Conservation (phyloP, 2,888 invertebrate species). For the Andrena haemorrhoa region DNA sequence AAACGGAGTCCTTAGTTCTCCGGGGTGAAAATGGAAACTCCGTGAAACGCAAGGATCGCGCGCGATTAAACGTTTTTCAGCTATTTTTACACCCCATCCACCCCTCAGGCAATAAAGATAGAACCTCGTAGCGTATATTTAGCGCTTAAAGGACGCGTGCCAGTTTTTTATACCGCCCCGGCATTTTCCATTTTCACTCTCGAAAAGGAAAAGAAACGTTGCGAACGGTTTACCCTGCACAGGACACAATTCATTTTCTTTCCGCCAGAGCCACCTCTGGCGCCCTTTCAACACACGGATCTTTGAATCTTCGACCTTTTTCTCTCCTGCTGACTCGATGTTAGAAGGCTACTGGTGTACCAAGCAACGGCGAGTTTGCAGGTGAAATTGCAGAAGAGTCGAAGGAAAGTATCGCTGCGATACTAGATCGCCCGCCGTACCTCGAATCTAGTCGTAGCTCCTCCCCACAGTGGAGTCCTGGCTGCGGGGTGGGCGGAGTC, state of each 20-base stretch:
- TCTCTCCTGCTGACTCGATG: too few relatives aligned
- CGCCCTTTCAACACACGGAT: neutral
- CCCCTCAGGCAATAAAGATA: slow-evolving; percentile 7
- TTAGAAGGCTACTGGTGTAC: too few relatives aligned
- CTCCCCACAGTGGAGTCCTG: too few relatives aligned
- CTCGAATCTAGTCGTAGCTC: too few relatives aligned
- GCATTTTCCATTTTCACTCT: slow-evolving; percentile 22
- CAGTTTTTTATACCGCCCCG: neutral
- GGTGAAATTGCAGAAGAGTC: too few relatives aligned
- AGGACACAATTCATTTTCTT: neutral
- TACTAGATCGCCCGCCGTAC: too few relatives aligned
- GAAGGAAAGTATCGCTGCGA: too few relatives aligned
- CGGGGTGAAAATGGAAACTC: slow-evolving; percentile 16
- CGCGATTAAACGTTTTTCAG: slow-evolving; percentile 29
- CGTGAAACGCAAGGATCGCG: neutral
- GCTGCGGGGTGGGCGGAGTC: too few relatives aligned
- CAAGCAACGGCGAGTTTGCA: too few relatives aligned
- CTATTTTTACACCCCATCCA: slow-evolving; percentile 45
- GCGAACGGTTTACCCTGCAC: too few relatives aligned
- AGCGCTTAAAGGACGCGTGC: slow-evolving; percentile 8
- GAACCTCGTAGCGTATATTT: slow-evolving; percentile 13
- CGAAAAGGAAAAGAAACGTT: neutral
- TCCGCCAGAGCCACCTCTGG: too few relatives aligned
- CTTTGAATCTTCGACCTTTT: neutral
- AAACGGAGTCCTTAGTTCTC: neutral